Conservation (phyloP, 2,113 vertebrate species). For the Gallinago jamesoni region DNA sequence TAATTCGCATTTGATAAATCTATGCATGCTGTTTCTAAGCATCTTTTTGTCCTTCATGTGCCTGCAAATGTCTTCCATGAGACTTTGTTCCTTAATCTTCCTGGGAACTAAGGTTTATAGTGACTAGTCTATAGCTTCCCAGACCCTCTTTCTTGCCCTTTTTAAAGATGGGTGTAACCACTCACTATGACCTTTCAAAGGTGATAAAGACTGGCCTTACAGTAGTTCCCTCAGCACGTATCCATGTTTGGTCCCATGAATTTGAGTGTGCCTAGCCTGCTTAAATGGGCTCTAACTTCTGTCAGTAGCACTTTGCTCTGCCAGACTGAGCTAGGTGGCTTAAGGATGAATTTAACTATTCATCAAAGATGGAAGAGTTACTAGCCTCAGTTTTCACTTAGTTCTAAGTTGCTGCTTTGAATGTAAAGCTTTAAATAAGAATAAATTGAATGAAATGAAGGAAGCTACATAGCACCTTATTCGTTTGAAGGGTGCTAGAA, state of each 20-base stretch:
- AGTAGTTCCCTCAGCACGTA: neutral
- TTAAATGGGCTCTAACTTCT: neutral
- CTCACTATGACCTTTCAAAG: neutral
- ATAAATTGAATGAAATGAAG: neutral
- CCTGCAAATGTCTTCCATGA: neutral
- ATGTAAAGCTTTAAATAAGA: neutral
- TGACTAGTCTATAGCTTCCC: neutral
- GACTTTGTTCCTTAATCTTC: constrained; percentile 5
- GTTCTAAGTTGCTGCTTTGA: neutral
- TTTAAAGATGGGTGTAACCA: neutral
- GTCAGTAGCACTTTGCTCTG: neutral
- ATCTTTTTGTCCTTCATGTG: neutral
- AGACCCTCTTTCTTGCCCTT: neutral
- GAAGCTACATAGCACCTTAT: neutral
- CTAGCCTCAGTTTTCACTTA: neutral
- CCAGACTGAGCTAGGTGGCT: neutral
- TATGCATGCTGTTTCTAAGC: neutral
- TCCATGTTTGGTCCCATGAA: neutral
- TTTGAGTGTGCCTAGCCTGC: neutral
- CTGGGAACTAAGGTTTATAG: neutral
- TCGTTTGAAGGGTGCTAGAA: neutral
- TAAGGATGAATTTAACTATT: neutral
- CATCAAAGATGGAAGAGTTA: neutral
- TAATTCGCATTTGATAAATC: neutral
- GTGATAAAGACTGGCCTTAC: neutral